phyloP scores from a whole-genome alignment of 2,797 vertebrate species.

The Emys orbicularis region DNA sequence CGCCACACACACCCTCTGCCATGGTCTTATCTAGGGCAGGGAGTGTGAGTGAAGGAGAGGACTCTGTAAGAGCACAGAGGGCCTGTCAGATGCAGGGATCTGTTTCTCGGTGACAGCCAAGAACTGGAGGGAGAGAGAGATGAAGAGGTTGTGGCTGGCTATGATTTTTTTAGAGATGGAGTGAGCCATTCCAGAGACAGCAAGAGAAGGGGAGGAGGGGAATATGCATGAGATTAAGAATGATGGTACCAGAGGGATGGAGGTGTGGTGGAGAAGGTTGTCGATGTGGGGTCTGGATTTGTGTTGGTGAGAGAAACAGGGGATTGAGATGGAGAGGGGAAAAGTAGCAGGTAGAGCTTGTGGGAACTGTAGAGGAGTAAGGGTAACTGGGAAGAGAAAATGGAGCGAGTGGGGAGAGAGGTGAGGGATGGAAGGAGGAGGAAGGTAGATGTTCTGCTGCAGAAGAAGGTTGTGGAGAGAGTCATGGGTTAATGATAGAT shows the following conservation, averaged over 20 bases:
- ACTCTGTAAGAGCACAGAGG: too few relatives aligned
- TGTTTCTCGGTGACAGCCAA: too few relatives aligned
- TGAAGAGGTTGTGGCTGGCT: too few relatives aligned
- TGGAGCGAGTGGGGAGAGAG: not conserved
- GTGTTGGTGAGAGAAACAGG: not conserved
- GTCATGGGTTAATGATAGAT: not conserved
- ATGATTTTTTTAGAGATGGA: not conserved
- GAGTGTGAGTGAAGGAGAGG: too few relatives aligned
- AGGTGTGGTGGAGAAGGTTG: too few relatives aligned
- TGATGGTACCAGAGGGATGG: not conserved
- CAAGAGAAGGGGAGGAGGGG: fast-evolving
- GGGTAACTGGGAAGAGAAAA: not conserved
- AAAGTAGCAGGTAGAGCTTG: not conserved
- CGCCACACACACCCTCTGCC: too few relatives aligned
- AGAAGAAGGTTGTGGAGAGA: not conserved
- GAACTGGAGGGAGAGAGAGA: too few relatives aligned
- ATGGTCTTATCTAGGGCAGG: too few relatives aligned
- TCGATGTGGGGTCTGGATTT: too few relatives aligned
- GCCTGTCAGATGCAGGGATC: too few relatives aligned
- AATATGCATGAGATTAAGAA: not conserved
- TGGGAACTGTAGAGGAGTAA: not conserved
- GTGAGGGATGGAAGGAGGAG: not conserved
- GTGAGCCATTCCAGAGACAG: not conserved
- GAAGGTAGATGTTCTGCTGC: not conserved
- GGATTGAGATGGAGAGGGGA: not conserved